Percentiles rank a stretch among this genome's conserved stretches.
These are phyloP conservation scores for Diacarnus erythraeanus DNA, from an alignment of 37 sponge, comb jelly and placozoan species.

Conservation along the genomic window DNA sequence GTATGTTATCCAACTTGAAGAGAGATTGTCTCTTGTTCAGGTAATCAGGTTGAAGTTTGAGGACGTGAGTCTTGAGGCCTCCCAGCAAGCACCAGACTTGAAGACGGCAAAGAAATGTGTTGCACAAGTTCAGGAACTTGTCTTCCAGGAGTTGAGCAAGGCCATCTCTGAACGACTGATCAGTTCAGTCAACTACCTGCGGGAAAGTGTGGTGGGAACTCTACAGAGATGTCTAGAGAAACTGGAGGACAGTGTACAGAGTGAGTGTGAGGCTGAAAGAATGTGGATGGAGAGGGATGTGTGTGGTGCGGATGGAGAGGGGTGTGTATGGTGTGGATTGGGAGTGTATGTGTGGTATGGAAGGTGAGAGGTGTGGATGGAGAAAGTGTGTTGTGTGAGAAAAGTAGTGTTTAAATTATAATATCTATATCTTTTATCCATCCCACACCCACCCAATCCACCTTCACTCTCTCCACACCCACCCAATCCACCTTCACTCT, in stretches of 20 bases:
- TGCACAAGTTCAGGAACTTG: slow-evolving; percentile 82
- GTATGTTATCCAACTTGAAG: too few species aligned
- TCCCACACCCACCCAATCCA: too few species aligned
- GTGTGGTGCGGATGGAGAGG: too few species aligned
- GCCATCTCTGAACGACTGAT: slow-evolving; percentile 77
- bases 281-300: too few species aligned
- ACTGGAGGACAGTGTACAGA: slow-evolving; percentile 55
- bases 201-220: slow-evolving; percentile 93
- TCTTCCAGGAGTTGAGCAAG: slow-evolving; percentile 82
- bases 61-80: slow-evolving; percentile 63
- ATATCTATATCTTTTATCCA: too few species aligned
- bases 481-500: too few species aligned
- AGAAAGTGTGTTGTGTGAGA: background rate
- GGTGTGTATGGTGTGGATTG: too few species aligned
- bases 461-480: too few species aligned
- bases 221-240: slow-evolving; percentile 70
- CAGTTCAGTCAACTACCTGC: slow-evolving; percentile 76
- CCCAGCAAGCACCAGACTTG: slow-evolving; percentile 59
- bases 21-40: too few species aligned
- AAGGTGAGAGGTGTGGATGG: background rate
- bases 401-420: too few species aligned
- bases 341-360: background rate
- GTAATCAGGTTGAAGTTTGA: slow-evolving; percentile 68
- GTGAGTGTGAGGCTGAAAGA: background rate
- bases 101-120: slow-evolving; percentile 74